Evolutionary conservation across 1,140 invertebrate species (phyloP), one percentile per base, ranked within the genome.

Genomic region (Elymnias hypermnestra): DNA sequence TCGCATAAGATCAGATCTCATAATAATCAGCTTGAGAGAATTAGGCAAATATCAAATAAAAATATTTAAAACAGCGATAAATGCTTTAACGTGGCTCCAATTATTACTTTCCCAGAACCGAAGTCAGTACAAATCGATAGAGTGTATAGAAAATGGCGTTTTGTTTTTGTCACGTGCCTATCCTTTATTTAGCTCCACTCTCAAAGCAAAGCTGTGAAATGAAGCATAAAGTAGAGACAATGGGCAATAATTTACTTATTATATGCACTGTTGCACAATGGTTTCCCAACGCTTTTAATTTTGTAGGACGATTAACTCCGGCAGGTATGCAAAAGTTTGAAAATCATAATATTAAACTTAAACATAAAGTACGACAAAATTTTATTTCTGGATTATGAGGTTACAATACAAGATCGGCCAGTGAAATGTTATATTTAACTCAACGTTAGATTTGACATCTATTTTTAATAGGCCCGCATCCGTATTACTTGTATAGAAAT

Each of bases 141-240:
- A 33, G 3, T 5, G 7, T 15, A 15, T n/a, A 31, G 3, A 31
- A 12, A 12, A 10, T 33, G 8, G 4, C 15, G 12, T 9, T 10
- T 33, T 7, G 8, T 7, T 33, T 15, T 14, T 15, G 29, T 33
- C 29, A 33, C 29, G 29, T 33, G 17, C n/a, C 37, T 36, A 39
- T 55, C 36, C 37, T 42, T 48, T 33, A 26, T 15, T 19, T 10
- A 26, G 38, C 37, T 35, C 23, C n/a, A 55, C 48, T 49, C 57
- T 37, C 52, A 49, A 60, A 55, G 55, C 61, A 63, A 61, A 63
- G 41, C 48, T 36, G 55, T 39, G 42, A 61, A 76, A 72, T 81
- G 61, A 51, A 60, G 57, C 76, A 53, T 73, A 53, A 65, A 62
- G 64, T 50, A 48, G 49, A 67, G 55, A 78, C 71, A 78, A 76